A percentile compares a stretch with the other conserved stretches of the same genome.
phyloP scores from a whole-genome alignment of 2,888 invertebrate species.

The Pristionchus mayeri region DNA sequence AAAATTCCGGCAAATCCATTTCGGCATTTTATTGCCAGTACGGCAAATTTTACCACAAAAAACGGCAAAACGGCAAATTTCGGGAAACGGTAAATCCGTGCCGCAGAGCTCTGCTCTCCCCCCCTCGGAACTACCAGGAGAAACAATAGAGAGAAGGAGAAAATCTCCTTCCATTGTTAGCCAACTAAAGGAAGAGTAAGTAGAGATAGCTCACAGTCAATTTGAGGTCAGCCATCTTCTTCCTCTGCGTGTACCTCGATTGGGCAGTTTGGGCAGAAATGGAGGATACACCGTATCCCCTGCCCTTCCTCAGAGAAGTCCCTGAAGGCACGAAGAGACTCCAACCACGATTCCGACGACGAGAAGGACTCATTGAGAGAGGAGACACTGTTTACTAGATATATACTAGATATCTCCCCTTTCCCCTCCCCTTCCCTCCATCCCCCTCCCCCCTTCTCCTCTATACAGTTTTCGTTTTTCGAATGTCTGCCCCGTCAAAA shows the following conservation, averaged over 20 bases:
- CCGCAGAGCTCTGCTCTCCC: too few relatives aligned
- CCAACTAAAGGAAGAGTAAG: too few relatives aligned
- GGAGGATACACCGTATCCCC: constrained; percentile 5
- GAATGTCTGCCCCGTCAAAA: neutral
- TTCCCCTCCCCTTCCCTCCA: neutral
- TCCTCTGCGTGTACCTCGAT: constrained; percentile 14
- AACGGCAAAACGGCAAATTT: neutral
- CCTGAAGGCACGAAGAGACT: constrained; percentile 16
- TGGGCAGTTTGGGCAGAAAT: constrained; percentile 6
- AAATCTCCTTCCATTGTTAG: too few relatives aligned
- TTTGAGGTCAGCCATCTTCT: constrained; percentile 35
- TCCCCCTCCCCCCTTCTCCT: neutral
- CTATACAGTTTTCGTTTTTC: neutral
- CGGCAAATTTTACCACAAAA: neutral
- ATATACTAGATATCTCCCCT: neutral
- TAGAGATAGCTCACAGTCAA: neutral
- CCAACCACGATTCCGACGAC: constrained; percentile 14
- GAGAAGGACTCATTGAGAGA: constrained; percentile 6
- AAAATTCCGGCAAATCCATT: too few relatives aligned
- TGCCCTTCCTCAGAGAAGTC: neutral
- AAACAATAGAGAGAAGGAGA: neutral
- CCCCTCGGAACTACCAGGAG: too few relatives aligned
- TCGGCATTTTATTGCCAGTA: too few relatives aligned
- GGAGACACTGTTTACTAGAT: constrained; percentile 24
- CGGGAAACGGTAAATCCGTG: too few relatives aligned